phyloP scores from a whole-genome alignment of 2,113 vertebrate genomes.

The Syngnathus scovelli region DNA sequence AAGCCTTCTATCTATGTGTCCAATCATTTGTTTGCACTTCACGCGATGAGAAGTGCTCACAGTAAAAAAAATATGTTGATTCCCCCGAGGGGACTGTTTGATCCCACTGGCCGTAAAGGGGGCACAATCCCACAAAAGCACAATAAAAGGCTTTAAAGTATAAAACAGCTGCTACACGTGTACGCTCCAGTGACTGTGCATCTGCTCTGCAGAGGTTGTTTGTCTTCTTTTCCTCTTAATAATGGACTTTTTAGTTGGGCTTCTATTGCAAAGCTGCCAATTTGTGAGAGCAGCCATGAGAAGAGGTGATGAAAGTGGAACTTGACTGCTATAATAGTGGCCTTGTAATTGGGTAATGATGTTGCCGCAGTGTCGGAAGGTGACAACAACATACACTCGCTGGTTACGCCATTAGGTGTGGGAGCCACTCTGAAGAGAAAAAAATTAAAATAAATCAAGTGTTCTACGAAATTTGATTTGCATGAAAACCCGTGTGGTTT shows the following conservation, averaged over 20 bases:
- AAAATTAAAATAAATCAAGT: too few relatives aligned
- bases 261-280: constrained; percentile 1
- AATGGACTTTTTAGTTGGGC: constrained; percentile 12
- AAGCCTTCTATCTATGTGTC: constrained; percentile 5
- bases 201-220: constrained; percentile 4
- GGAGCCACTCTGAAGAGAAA: background rate
- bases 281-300: constrained; percentile 32
- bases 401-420: background rate
- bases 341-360: constrained; percentile 6
- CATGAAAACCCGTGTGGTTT: too few relatives aligned
- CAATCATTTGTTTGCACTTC: constrained; percentile 41
- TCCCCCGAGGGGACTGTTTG: constrained; percentile 32
- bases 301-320: constrained; percentile 34
- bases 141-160: constrained; percentile 39
- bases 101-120: constrained; percentile 29
- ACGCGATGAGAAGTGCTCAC: constrained; percentile 24
- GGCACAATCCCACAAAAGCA: constrained; percentile 30
- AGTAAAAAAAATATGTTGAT: constrained; percentile 22
- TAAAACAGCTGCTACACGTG: constrained; percentile 41
- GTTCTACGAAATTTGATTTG: too few relatives aligned
- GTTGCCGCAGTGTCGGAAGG: background rate
- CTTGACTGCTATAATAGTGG: constrained; percentile 21
- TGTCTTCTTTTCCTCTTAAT: constrained; percentile 20
- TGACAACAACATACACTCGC: background rate
- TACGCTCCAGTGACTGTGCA: constrained; percentile 9